Base-by-base conservation (phyloP, 2,113 vertebrate genomes). In the Thomomys bottae region DNA sequence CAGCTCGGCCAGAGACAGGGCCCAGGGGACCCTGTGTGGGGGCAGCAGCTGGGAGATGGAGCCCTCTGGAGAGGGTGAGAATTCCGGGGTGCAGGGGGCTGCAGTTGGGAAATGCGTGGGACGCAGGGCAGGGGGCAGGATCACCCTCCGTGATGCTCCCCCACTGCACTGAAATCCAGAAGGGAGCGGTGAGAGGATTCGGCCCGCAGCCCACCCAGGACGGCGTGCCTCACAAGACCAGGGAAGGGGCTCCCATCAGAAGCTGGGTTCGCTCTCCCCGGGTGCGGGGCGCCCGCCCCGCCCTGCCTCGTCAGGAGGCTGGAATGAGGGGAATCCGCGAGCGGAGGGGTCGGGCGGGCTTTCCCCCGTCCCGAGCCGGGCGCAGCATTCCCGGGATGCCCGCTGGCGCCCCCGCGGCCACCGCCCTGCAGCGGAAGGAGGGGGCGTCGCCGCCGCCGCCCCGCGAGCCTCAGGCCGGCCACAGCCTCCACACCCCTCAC, bases 281-380 rank as follows among this genome's bases (percentile, higher is more conserved):
- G 57, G 68, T 10, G 24, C 26, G 63, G 8, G 66, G 54, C n/a
- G 2, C 78, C 66, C 26, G 42, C 67, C 67, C 75, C 32, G n/a
- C 76, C 84, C 72, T 18, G 34, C 86, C 75, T 78, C 49, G 91
- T 94, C 95, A 88, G 28, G 79, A 40, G 0, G 82, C 87, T 77
- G 94, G 96, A 95, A 95, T 97, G 96, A 96, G 63, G 95, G 71
- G 96, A 97, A 96, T 96, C 95, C 63, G 93, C 14, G 26, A 3
- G 94, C 61, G 79, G 86, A 90, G 82, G 94, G 94, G 95, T 93
- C 92, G 30, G 34, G 67, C 81, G 10, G 26, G 21, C 83, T 42
- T 63, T 5, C 72, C 84, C 87, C 68, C 2, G n/a, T 54, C 73
- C 54, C 2, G 64, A 20, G 80, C 64, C 9, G 86, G 45, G 78